Conservation (phyloP, 1,140 invertebrate genomes). For the Mylabris phalerata region DNA sequence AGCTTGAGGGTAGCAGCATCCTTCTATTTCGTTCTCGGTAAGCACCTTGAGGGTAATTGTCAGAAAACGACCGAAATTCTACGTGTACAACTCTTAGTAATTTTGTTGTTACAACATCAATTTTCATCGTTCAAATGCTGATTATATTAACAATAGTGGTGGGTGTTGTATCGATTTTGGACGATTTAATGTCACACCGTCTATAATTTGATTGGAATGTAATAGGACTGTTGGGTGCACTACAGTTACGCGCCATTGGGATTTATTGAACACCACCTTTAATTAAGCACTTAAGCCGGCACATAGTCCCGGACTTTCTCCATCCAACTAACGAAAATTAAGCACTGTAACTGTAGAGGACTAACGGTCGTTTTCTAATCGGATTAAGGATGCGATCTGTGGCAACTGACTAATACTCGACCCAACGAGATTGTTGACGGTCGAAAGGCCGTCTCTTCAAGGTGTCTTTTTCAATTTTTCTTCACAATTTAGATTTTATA, state of each 20-base stretch:
- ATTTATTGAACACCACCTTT: constrained; percentile 28
- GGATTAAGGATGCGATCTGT: not conserved
- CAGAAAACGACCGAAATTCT: not conserved
- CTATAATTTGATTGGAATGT: constrained; percentile 27
- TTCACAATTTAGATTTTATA: no score
- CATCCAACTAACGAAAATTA: constrained; percentile 21
- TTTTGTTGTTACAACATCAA: constrained; percentile 1
- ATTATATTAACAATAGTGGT: constrained; percentile 2
- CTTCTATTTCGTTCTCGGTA: not conserved
- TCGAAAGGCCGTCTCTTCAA: no score
- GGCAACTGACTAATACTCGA: not conserved
- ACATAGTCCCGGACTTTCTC: no score
- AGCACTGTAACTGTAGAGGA: constrained; percentile 6
- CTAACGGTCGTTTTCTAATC: constrained; percentile 9
- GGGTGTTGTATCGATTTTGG: no score
- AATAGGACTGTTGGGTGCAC: constrained; percentile 24
- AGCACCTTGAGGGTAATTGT: not conserved
- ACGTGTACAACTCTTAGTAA: not conserved
- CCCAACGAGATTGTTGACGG: not conserved
- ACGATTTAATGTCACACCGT: constrained; percentile 16
- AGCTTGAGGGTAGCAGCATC: not conserved
- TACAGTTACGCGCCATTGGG: constrained; percentile 21
- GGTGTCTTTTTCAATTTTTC: no score
- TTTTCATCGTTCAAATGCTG: constrained; percentile 7
- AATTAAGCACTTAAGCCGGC: constrained; percentile 25